Evolutionary conservation across 2,888 invertebrate species (phyloP), one percentile per base, ranked within the genome.

Genomic region (Drosophila nr. fundita): DNA sequence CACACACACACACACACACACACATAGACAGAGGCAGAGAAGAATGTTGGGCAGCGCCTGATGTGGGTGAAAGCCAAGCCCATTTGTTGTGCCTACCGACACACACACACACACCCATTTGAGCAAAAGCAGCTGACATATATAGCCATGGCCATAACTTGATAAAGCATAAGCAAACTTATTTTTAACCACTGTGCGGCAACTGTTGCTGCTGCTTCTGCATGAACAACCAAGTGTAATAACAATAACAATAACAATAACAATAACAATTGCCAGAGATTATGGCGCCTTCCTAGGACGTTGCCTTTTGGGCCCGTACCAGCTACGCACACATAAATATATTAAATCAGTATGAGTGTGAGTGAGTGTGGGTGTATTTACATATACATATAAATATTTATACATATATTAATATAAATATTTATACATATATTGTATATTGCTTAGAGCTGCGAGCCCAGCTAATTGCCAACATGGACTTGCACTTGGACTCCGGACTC

Each of bases 21-120:
- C n/a, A 30, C 18, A 52, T 18, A 30, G 21, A n/a, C 40, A 30
- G 32, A 36, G 6, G 32, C 36, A 38, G 15, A n/a, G 42, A 77
- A 78, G 78, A 78, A 78, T 78, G 78, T 66, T 78, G 62, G 62
- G 52, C 70, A 54, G 54, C 70, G 62, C 48, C 60, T 63, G 55
- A 66, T 78, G 78, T 78, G 78, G 78, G 78, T 75, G 78, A 78
- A 78, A 78, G 78, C 78, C 78, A 78, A 78, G 75, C 78, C 77
- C 74, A 78, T 67, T 55, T 63, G 48, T 29, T 40, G 42, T 66
- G 61, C 48, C 73, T 55, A 55, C 48, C 36, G 2, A 21, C 50
- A 62, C 38, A 52, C 55, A 38, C 24, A 59, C 49, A 34, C 42
- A 45, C 45, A 45, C 34, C 36, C 53, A 50, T 49, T 38, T 38